These are phyloP conservation scores for Streblospio benedicti DNA, from an alignment of 1,140 invertebrate species.

Conservation along the genomic window DNA sequence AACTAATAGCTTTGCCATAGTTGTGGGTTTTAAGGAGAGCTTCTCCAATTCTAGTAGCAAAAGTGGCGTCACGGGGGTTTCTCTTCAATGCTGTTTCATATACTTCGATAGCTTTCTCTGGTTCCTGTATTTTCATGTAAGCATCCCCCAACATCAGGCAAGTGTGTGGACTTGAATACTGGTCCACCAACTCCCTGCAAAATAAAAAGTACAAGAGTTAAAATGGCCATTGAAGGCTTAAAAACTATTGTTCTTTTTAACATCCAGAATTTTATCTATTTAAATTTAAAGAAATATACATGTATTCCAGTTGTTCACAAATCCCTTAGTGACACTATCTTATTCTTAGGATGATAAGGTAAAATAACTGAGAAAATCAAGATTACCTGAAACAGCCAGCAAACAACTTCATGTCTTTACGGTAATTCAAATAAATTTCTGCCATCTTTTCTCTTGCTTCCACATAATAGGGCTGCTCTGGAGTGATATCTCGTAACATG, in stretches of 20 bases:
- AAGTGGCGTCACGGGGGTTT: conserved; percentile 68
- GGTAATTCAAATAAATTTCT: conserved; percentile 77
- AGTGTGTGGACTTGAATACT: conserved; percentile 72
- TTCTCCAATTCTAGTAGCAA: conserved; percentile 82
- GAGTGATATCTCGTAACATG: conserved; percentile 64
- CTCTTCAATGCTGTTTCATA: conserved; percentile 78
- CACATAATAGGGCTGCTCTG: conserved; percentile 56
- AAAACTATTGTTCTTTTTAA: too few relatives aligned
- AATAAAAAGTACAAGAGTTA: too few relatives aligned
- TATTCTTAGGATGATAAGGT: too few relatives aligned
- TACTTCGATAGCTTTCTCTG: conserved; percentile 54
- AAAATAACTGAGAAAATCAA: too few relatives aligned
- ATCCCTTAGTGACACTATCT: background rate
- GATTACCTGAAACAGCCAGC: conserved; percentile 54
- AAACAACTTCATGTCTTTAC: conserved; percentile 67
- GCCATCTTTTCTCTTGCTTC: conserved; percentile 83
- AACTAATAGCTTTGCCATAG: conserved; percentile 81
- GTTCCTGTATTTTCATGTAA: conserved; percentile 79
- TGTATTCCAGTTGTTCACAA: background rate
- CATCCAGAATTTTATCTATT: too few relatives aligned
- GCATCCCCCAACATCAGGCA: conserved; percentile 86
- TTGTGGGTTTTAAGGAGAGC: conserved; percentile 87
- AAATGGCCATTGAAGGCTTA: too few relatives aligned
- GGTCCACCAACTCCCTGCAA: conserved; percentile 71
- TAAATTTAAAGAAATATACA: background rate